A percentile compares a stretch with the other conserved stretches of the same genome.
These are phyloP conservation scores for Selene dorsalis DNA, from an alignment of 2,797 vertebrate species.

Conservation along the genomic window DNA sequence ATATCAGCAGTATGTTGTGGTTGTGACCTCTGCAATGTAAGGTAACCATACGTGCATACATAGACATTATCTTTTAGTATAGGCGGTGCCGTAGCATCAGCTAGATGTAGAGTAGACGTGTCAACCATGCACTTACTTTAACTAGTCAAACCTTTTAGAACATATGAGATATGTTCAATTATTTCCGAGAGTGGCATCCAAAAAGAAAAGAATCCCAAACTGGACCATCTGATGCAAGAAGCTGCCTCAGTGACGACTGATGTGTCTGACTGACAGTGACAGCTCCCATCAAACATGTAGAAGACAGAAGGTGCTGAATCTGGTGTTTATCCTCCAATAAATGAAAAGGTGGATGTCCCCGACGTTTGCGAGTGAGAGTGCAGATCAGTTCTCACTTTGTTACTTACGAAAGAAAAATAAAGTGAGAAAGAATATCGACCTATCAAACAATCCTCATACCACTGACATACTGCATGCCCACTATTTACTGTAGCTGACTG, in stretches of 20 bases:
- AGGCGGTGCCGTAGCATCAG: conserved; percentile 62
- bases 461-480: conserved; percentile 66
- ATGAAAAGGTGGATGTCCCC: conserved; percentile 30
- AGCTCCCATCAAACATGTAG: conserved; percentile 1
- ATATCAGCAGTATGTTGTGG: conserved; percentile 61
- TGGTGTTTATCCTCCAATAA: conserved; percentile 35
- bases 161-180: conserved; percentile 77
- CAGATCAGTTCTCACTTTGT: conserved; percentile 30
- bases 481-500: conserved; percentile 63
- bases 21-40: conserved; percentile 79
- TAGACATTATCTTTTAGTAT: conserved; percentile 61
- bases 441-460: conserved; percentile 57
- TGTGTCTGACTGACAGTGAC: neutral
- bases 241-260: conserved; percentile 26
- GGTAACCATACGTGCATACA: conserved; percentile 74
- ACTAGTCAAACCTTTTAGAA: conserved; percentile 60
- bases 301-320: conserved; percentile 25
- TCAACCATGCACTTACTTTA: conserved; percentile 81
- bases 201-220: conserved; percentile 46
- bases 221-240: conserved; percentile 34
- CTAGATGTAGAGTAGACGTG: conserved; percentile 73
- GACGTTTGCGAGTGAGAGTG: conserved; percentile 26
- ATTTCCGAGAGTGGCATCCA: conserved; percentile 53
- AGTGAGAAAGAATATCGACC: conserved; percentile 33
- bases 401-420: conserved; percentile 9